Base-by-base conservation (phyloP, 2,113 vertebrate species). In the Rhinolophus sinicus region DNA sequence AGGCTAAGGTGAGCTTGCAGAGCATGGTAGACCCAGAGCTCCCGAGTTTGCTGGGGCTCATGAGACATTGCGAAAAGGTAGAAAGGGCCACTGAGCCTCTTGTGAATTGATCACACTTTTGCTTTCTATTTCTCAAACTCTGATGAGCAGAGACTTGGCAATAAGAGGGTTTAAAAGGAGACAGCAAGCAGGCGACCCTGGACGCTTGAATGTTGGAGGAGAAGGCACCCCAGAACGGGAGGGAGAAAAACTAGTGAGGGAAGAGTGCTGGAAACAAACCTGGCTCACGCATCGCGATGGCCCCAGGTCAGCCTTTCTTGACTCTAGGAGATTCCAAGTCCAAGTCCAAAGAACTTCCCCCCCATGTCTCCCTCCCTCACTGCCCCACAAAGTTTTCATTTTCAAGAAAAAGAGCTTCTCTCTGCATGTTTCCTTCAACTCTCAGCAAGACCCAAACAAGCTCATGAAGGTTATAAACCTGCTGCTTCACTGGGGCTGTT, bases 401-500 rank as follows among this genome's bases (percentile, higher is more conserved):
- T 96, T 54, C 4, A 35, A 12, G 85, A 67, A 44, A 91, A 95
- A 89, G 65, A 44, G 62, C 67, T 72, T 64, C 73, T 92, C 96
- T 89, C 93, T 86, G 3, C 30, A 0, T 0, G 72, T 2, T 86
- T 98, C 69, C 87, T 33, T 82, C 85, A 54, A 91, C 96, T 90
- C 97, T 88, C 96, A 97, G 94, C 94, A 92, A 97, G 98, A 95
- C 88, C 92, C 18, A 81, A 94, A 77, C 50, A 19, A 94, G 94
- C 47, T 4, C 94, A 64, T 12, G 93, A 83, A 95, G 93, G 96
- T 96, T 96, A 96, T 95, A 98, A 97, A 97, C 97, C 96, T 96
- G 98, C 93, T 98, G 96, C 98, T 98, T 98, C 93, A 40, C 97
- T 97, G 96, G 98, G 93, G 96, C 93, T 98, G 98, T 99, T 99